Base-by-base conservation (phyloP, 2,113 vertebrate species). In the Odobenus rosmarus region DNA sequence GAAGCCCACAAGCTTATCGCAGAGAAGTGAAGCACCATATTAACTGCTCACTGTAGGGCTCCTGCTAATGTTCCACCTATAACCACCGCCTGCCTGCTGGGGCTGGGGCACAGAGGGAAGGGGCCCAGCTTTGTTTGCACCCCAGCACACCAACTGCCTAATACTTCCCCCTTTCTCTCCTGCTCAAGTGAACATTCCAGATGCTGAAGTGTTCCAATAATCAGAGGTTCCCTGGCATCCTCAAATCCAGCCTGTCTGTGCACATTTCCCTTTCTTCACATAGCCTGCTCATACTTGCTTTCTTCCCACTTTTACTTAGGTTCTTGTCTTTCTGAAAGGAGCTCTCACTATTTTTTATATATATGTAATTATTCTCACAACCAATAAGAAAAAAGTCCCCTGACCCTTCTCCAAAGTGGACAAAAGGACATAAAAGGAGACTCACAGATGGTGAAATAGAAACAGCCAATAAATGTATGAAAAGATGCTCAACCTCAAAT, bases 271-370 rank as follows among this genome's bases (percentile, higher is more conserved):
- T 23, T 13, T 23, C 28, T 28, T 16, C 7, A 11, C 19, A 6
- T 13, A 33, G 15, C 46, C 86, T 95, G 21, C 24, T 55, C 4
- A 1, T 49, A 18, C 14, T 46, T 31, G n/a, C 36, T 77, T 62
- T 94, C 64, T 89, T 33, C 31, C 57, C 57, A n/a, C 18, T 42
- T 92, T 81, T 61, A 26, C 57, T 86, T 89, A 42, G 62, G 55
- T 5, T 79, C 33, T 81, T 83, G 19, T 71, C 23, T 88, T 90
- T 26, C 87, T 86, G 46, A 93, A 92, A 36, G 82, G 64, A 85
- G 36, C 7, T 42, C 39, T 42, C 49, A 62, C 13, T 81, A 10
- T 67, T 91, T 67, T 24, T 76, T 76, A 18, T 36, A 53, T 39
- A 76, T 7, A 39, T 62, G 55, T 23, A 62, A 16, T 82, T 85